Percentiles rank a stretch among this genome's conserved stretches.
phyloP scores from a whole-genome alignment of 2,888 invertebrate species.

The Leptopilina syphax region DNA sequence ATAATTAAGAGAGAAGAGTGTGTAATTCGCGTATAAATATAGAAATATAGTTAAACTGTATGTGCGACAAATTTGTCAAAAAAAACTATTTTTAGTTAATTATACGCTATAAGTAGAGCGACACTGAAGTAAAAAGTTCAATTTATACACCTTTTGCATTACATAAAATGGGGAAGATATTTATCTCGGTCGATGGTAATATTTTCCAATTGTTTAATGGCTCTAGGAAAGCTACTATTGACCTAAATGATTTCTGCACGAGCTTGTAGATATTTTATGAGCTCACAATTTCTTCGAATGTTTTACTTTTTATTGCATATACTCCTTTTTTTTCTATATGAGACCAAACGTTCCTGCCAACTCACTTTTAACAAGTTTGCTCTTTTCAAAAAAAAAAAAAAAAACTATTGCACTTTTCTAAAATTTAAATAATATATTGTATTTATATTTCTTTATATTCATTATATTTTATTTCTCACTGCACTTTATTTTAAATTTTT shows the following conservation, averaged over 20 bases:
- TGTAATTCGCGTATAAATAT: too few relatives aligned
- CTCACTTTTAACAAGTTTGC: slow-evolving; percentile 8
- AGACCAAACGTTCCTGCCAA: neutral
- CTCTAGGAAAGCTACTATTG: slow-evolving; percentile 26
- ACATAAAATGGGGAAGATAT: neutral
- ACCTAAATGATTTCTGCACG: slow-evolving; percentile 8
- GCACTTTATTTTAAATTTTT: too few relatives aligned
- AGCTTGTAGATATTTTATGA: slow-evolving; percentile 11
- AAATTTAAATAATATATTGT: neutral
- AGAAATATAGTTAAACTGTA: too few relatives aligned
- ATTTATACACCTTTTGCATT: slow-evolving; percentile 7
- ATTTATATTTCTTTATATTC: too few relatives aligned
- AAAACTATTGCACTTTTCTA: neutral
- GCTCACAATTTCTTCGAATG: slow-evolving; percentile 16
- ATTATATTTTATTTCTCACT: too few relatives aligned
- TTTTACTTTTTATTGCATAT: slow-evolving; percentile 1
- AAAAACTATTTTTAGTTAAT: neutral
- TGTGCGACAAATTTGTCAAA: neutral
- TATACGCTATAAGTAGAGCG: neutral
- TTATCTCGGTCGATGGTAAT: slow-evolving; percentile 1
- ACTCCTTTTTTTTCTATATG: neutral
- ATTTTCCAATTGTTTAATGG: slow-evolving; percentile 13
- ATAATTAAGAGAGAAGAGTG: too few relatives aligned
- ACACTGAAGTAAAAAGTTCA: neutral
- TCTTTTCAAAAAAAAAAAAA: neutral